Evolutionary conservation across 2,888 invertebrate genomes (phyloP).

Genomic region (Gastrophysa polygoni): DNA sequence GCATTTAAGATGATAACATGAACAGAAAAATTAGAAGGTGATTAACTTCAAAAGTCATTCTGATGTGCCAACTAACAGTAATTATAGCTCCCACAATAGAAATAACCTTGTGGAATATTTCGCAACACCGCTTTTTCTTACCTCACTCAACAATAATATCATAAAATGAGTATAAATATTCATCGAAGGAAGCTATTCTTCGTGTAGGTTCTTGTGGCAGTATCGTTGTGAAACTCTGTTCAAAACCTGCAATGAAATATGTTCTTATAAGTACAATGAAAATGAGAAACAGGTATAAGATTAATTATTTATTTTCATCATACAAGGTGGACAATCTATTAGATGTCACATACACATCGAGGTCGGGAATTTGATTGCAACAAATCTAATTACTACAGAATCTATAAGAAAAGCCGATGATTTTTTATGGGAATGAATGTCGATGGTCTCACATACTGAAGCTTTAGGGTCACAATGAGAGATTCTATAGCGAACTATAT

Average conservation of each 20-base stretch:
- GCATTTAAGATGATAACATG: not conserved
- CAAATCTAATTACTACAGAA: too few species aligned
- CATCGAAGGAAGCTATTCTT: not conserved
- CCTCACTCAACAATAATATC: not conserved
- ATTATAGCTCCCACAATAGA: not conserved
- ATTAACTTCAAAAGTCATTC: not conserved
- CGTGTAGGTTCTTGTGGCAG: not conserved
- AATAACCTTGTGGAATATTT: conserved; percentile 1
- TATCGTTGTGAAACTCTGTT: not conserved
- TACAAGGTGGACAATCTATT: too few species aligned
- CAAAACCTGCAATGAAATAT: not conserved
- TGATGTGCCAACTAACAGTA: not conserved
- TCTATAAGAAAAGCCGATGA: too few species aligned
- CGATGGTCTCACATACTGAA: too few species aligned
- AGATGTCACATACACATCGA: too few species aligned
- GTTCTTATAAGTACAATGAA: too few species aligned
- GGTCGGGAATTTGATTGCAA: too few species aligned
- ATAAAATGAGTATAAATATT: not conserved
- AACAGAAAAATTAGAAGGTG: not conserved
- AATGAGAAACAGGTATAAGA: not conserved
- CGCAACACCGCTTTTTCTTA: not conserved
- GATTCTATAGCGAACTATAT: too few species aligned
- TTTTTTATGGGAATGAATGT: too few species aligned
- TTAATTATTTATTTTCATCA: not conserved
- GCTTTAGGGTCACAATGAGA: too few species aligned